Conservation (phyloP, 1,140 invertebrate species). For the Onthophagus taurus region DNA sequence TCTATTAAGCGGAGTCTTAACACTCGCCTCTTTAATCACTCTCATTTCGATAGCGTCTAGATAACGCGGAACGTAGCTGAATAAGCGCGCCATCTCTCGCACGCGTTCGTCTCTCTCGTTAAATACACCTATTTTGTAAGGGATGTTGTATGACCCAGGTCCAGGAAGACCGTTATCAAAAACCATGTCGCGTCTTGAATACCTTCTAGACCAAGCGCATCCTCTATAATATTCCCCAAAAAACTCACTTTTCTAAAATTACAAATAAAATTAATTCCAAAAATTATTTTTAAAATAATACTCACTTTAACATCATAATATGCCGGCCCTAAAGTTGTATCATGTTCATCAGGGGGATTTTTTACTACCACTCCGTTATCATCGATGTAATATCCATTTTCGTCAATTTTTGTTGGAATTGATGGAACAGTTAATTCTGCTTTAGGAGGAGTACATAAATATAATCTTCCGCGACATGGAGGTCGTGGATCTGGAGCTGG, state of each 20-base stretch:
- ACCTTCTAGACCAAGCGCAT: slow-evolving; percentile 11
- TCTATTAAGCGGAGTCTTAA: no score
- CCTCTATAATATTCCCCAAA: slow-evolving; percentile 10
- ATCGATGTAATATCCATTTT: slow-evolving; percentile 27
- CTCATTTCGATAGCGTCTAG: slow-evolving; percentile 5
- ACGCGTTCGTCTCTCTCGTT: slow-evolving; percentile 6
- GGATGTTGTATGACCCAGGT: slow-evolving; percentile 8
- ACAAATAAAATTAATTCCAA: neutral
- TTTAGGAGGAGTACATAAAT: slow-evolving; percentile 22
- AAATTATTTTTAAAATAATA: neutral
- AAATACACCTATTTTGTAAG: neutral
- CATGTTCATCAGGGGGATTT: slow-evolving; percentile 17
- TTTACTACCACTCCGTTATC: slow-evolving; percentile 19
- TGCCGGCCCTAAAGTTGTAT: slow-evolving; percentile 20
- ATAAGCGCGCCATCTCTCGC: slow-evolving; percentile 12
- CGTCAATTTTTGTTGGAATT: slow-evolving; percentile 24
- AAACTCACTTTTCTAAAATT: neutral
- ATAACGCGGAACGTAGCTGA: slow-evolving; percentile 8
- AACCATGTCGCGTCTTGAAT: neutral
- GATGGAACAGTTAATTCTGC: slow-evolving; percentile 20
- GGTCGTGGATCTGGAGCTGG: slow-evolving; percentile 3
- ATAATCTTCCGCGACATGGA: slow-evolving; percentile 20
- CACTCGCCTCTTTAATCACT: slow-evolving; percentile 2
- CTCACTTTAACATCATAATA: slow-evolving; percentile 20
- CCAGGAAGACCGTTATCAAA: neutral